A percentile compares a stretch with the other conserved stretches of the same genome.
phyloP scores from a whole-genome alignment of 2,797 vertebrate genomes.

The Rhinoraja longicauda region DNA sequence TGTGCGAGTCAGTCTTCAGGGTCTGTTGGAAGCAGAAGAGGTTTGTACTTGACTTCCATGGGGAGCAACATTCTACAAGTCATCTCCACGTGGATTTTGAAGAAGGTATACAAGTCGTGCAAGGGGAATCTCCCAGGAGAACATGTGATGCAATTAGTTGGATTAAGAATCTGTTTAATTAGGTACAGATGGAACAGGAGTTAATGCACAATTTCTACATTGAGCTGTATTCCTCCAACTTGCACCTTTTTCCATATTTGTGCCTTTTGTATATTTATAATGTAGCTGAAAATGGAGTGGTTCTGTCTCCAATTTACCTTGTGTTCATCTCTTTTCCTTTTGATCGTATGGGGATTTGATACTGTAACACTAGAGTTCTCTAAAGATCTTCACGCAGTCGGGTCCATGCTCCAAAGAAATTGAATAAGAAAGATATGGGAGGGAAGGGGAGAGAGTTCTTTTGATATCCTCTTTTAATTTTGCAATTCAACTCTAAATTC shows the following conservation, averaged over 20 bases:
- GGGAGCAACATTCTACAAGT: background rate
- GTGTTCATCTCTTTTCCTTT: slow-evolving; percentile 62
- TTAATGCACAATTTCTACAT: slow-evolving; percentile 62
- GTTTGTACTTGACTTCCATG: background rate
- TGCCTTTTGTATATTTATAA: slow-evolving; percentile 86
- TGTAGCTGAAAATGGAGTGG: slow-evolving; percentile 62
- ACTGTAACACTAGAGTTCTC: slow-evolving; percentile 53
- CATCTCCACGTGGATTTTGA: slow-evolving; percentile 11
- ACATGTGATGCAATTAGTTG: background rate
- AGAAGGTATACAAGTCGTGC: background rate
- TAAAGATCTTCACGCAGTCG: background rate
- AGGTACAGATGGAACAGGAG: slow-evolving; percentile 58
- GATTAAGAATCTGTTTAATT: slow-evolving; percentile 16
- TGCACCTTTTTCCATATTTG: slow-evolving; percentile 84
- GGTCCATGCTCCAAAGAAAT: background rate
- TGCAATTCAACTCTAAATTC: slow-evolving; percentile 46
- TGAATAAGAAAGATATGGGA: slow-evolving; percentile 40
- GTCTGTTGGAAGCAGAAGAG: background rate
- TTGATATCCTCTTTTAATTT: slow-evolving; percentile 44
- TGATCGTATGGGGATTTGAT: slow-evolving; percentile 57
- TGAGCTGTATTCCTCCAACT: slow-evolving; percentile 70
- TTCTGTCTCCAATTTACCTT: slow-evolving; percentile 34
- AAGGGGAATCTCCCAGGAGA: background rate
- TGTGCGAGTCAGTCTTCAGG: slow-evolving; percentile 17
- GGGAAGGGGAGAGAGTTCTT: slow-evolving; percentile 48